Evolutionary conservation across 1,140 invertebrate genomes (phyloP).

Genomic region (Drosophila sp.): DNA sequence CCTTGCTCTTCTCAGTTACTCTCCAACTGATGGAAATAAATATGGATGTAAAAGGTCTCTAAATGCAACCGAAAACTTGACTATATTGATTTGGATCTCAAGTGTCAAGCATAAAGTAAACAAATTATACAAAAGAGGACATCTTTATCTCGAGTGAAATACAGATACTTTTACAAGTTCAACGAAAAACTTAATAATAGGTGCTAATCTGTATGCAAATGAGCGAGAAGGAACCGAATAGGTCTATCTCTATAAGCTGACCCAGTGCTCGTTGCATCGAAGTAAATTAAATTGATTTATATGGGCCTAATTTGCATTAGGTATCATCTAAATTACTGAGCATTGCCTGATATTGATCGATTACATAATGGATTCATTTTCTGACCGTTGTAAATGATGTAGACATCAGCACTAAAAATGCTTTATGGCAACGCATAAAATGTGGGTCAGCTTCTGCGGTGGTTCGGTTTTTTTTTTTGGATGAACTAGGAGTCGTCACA

Average conservation of each 20-base stretch:
- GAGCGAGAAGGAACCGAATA: not conserved
- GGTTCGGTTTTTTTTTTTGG: constrained; percentile 1
- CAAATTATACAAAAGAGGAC: too few relatives aligned
- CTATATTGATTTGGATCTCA: too few relatives aligned
- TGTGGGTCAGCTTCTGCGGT: constrained; percentile 43
- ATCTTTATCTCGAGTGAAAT: too few relatives aligned
- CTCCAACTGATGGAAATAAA: not conserved
- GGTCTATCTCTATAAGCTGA: not conserved
- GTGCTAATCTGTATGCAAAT: not conserved
- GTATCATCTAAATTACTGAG: too few relatives aligned
- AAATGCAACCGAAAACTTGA: too few relatives aligned
- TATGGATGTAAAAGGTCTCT: not conserved
- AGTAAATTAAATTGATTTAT: too few relatives aligned
- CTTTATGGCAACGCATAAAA: not conserved
- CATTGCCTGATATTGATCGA: not conserved
- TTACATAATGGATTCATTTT: not conserved
- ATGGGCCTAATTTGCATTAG: too few relatives aligned
- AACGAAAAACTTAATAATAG: too few relatives aligned
- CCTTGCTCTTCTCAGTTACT: not conserved
- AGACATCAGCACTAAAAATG: not conserved
- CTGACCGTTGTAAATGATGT: not conserved
- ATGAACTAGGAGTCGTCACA: constrained; percentile 47
- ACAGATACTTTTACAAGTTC: too few relatives aligned
- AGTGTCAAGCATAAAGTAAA: too few relatives aligned
- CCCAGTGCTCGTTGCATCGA: too few relatives aligned